These are phyloP conservation scores for Eupithecia vulgata DNA, from an alignment of 2,888 invertebrate species.

Conservation along the genomic window DNA sequence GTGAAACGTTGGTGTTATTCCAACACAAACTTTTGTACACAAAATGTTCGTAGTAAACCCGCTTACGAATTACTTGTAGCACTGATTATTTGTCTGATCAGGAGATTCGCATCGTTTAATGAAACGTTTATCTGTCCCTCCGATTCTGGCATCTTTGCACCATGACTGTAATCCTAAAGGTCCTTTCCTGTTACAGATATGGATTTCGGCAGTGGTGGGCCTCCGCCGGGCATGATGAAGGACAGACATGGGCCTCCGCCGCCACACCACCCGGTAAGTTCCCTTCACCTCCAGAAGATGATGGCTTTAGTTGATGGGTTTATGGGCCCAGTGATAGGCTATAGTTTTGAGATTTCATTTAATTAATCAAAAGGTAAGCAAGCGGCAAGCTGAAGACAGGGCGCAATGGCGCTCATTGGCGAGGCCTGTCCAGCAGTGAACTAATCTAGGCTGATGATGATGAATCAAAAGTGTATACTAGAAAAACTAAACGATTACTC, in stretches of 20 bases:
- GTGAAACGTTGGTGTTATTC: background rate
- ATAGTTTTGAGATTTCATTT: no score
- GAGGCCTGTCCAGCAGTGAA: no score
- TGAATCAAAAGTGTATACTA: no score
- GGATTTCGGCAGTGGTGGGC: slow-evolving; percentile 80
- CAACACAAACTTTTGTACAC: background rate
- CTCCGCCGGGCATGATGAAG: slow-evolving; percentile 85
- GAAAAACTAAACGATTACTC: no score
- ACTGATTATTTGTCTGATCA: background rate
- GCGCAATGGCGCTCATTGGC: no score
- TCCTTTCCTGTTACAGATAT: slow-evolving; percentile 65
- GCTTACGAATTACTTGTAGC: background rate
- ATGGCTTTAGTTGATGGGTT: no score
- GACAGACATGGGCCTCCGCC: slow-evolving; percentile 83
- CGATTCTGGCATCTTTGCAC: background rate
- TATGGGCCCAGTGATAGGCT: no score
- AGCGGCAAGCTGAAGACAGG: no score
- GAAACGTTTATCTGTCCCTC: background rate
- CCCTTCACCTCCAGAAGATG: no score
- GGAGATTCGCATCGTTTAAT: background rate
- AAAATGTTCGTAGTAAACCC: background rate
- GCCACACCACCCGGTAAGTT: slow-evolving; percentile 76
- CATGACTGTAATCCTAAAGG: background rate
- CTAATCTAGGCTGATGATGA: no score
- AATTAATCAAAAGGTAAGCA: no score